Percentiles rank a stretch among this genome's conserved stretches.
phyloP scores from a whole-genome alignment of 2,797 vertebrate genomes.

The Hephaestus fuliginosus region DNA sequence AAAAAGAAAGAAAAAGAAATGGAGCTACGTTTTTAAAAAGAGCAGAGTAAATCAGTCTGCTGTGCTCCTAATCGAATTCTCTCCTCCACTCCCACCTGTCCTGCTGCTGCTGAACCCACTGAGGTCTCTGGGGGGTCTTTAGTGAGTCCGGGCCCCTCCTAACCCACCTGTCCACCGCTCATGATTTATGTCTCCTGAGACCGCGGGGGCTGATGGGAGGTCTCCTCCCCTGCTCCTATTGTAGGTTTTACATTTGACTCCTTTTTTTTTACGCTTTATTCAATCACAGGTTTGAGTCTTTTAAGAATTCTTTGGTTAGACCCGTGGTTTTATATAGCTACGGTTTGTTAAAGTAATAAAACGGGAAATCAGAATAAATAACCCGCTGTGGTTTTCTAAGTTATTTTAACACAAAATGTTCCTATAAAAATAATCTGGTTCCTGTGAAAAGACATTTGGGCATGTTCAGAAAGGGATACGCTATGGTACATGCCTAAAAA shows the following conservation, averaged over 20 bases:
- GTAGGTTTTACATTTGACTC: not conserved
- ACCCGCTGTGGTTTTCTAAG: not conserved
- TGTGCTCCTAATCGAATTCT: constrained; percentile 61
- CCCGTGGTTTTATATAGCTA: not conserved
- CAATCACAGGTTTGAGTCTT: not conserved
- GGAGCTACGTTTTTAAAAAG: not conserved
- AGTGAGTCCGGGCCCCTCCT: constrained; percentile 66
- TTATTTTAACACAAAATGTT: constrained; percentile 19
- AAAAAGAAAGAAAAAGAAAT: not conserved
- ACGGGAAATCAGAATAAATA: constrained; percentile 28
- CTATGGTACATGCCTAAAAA: constrained; percentile 6
- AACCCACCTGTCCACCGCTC: constrained; percentile 74
- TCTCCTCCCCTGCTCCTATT: constrained; percentile 23
- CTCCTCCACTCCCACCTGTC: constrained; percentile 68
- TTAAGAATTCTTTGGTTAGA: not conserved
- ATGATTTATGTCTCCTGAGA: constrained; percentile 73
- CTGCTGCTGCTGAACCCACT: constrained; percentile 52
- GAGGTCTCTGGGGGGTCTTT: constrained; percentile 73
- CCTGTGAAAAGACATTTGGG: constrained; percentile 8
- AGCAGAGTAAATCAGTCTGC: constrained; percentile 39
- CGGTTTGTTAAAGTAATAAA: constrained; percentile 16
- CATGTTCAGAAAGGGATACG: not conserved
- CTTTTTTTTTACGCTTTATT: constrained; percentile 16
- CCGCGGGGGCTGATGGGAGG: constrained; percentile 34
- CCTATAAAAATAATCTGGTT: constrained; percentile 25